Base-by-base conservation (phyloP, 1,140 invertebrate species). In the Drosophila funebris region DNA sequence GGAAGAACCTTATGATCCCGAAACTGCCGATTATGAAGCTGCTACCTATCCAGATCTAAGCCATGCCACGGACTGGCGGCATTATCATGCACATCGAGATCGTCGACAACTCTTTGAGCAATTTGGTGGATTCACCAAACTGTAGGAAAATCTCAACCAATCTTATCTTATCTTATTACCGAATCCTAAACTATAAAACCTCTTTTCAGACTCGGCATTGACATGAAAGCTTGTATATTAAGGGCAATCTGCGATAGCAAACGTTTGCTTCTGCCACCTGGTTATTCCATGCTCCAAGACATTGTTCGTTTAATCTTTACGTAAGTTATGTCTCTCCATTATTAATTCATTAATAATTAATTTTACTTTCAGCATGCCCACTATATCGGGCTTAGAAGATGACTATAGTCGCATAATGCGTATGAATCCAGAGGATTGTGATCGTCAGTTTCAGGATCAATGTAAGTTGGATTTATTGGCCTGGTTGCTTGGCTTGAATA, bases 231-330 rank as follows among this genome's bases (percentile, higher is more conserved):
- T 3, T 90, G 90, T n/a, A 69, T 91, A 3, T 6, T 91, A 43
- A 63, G 90, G 4, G 87, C 87, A 7, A 90, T 91, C 4, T 91
- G 90, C 41, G 87, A 91, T 22, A 80, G 87, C 24, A 91, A 90
- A 16, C 50, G 80, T 0, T 36, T 90, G 29, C 70, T 91, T 0
- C 16, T 91, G 22, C 90, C 90, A 0, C 73, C 74, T 1, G 90
- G 90, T 0, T 91, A 91, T 16, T 91, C 90, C 24, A 83, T 91
- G 81, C 41, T 89, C 4, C 90, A 91, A 29, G 90, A 91, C 39
- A 89, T 91, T 24, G 57, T 91, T 4, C 61, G 90, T 0, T 43
- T 91, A 6, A 54, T 91, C 4, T 90, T 91, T 7, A 90, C 83
- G 90, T 91, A 69, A 72, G 90, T 52, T 0, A 0, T 2, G 3